phyloP scores from a whole-genome alignment of 2,113 vertebrate genomes.

The Astur gentilis region DNA sequence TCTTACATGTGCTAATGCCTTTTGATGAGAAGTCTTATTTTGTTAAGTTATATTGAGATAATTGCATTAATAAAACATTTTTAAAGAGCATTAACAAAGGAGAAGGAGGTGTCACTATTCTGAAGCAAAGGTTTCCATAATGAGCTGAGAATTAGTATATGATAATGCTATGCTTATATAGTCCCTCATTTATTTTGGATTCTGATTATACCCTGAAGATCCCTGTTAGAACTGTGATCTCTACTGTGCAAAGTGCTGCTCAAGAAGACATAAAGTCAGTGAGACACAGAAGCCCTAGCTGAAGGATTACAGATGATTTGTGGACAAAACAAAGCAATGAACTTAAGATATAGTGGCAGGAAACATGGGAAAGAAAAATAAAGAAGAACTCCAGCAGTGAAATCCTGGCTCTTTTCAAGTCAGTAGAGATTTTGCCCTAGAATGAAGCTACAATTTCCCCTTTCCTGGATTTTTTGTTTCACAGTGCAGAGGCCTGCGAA shows the following conservation, averaged over 20 bases:
- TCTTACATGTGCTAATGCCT: background rate
- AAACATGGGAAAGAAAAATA: background rate
- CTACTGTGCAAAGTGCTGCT: constrained; percentile 14
- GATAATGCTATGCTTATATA: background rate
- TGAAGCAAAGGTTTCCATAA: constrained; percentile 9
- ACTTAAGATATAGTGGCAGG: background rate
- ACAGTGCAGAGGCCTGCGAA: background rate
- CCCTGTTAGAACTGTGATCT: background rate
- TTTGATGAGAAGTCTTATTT: constrained; percentile 1
- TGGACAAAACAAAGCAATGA: constrained; percentile 19
- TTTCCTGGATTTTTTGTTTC: background rate
- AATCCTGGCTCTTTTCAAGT: background rate
- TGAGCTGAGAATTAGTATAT: background rate
- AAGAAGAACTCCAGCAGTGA: background rate
- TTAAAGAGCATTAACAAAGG: constrained; percentile 20
- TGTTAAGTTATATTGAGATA: constrained; percentile 11
- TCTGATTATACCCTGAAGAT: constrained; percentile 10
- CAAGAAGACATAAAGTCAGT: background rate
- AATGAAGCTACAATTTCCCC: background rate
- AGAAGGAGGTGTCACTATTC: background rate
- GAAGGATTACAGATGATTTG: constrained; percentile 7
- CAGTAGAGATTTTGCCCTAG: background rate
- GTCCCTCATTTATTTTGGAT: constrained; percentile 6
- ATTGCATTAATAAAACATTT: constrained; percentile 63
- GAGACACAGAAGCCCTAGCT: background rate